These are phyloP conservation scores for Thyatira batis DNA, from an alignment of 2,888 invertebrate species.

Conservation along the genomic window DNA sequence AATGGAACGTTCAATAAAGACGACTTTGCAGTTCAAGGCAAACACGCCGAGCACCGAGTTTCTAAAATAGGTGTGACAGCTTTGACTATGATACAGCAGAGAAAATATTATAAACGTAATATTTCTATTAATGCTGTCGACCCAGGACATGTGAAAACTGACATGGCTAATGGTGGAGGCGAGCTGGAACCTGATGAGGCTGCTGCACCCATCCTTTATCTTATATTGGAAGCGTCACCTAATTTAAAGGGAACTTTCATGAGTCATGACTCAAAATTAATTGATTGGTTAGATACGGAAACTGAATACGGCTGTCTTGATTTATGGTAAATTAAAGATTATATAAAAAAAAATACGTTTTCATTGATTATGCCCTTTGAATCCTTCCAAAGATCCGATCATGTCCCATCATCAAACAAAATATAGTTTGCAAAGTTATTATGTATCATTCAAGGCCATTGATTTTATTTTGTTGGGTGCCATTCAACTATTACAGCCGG, in stretches of 20 bases:
- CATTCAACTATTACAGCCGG: no score
- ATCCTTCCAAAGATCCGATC: no score
- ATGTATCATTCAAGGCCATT: no score
- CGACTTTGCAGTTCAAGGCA: conserved; percentile 70
- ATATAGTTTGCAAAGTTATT: no score
- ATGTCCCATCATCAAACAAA: not conserved
- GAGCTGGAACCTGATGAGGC: conserved; percentile 82
- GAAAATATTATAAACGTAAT: conserved; percentile 54
- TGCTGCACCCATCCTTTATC: conserved; percentile 80
- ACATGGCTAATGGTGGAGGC: conserved; percentile 79
- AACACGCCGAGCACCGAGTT: conserved; percentile 72
- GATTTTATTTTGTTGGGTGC: not conserved
- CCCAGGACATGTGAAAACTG: conserved; percentile 66
- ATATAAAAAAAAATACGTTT: not conserved
- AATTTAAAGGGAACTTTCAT: conserved; percentile 85
- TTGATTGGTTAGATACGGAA: conserved; percentile 83
- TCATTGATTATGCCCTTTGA: not conserved
- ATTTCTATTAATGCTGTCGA: conserved; percentile 70
- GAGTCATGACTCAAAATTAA: conserved; percentile 82
- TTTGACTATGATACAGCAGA: conserved; percentile 64
- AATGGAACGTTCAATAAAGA: conserved; percentile 66
- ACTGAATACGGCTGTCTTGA: conserved; percentile 59
- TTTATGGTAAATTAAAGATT: conserved; percentile 37
- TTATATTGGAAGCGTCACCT: conserved; percentile 83
- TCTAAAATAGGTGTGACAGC: conserved; percentile 70